phyloP scores from a whole-genome alignment of 1,140 invertebrate genomes.

The Platyura marginata region DNA sequence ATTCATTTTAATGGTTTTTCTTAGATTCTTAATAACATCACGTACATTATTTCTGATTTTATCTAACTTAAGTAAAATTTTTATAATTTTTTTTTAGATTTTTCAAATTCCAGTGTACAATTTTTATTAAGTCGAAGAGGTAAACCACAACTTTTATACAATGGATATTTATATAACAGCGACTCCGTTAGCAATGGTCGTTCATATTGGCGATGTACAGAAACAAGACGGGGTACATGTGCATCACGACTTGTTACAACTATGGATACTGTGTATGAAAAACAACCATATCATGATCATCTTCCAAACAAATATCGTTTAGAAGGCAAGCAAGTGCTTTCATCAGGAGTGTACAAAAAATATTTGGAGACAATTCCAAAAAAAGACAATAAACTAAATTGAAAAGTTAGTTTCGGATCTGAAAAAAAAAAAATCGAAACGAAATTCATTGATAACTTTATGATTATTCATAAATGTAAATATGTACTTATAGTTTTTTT shows the following conservation, averaged over 20 bases:
- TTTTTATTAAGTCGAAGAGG: background rate
- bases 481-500: no score
- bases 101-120: background rate
- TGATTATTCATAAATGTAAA: no score
- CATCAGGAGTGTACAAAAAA: no score
- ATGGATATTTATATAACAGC: constrained; percentile 3
- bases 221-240: constrained; percentile 1
- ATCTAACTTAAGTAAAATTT: no score
- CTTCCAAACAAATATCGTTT: background rate
- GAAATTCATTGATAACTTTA: no score
- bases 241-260: background rate
- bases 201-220: constrained; percentile 2
- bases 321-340: background rate
- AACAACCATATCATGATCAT: constrained; percentile 3
- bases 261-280: background rate
- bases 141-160: constrained; percentile 1
- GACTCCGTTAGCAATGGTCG: background rate
- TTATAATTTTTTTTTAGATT: background rate
- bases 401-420: no score
- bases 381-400: no score
- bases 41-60: no score
- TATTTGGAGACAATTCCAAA: no score
- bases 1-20: no score
- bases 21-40: no score
- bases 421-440: no score